These are phyloP conservation scores for Orthonevra nobilis DNA, from an alignment of 2,888 invertebrate genomes.

Conservation along the genomic window DNA sequence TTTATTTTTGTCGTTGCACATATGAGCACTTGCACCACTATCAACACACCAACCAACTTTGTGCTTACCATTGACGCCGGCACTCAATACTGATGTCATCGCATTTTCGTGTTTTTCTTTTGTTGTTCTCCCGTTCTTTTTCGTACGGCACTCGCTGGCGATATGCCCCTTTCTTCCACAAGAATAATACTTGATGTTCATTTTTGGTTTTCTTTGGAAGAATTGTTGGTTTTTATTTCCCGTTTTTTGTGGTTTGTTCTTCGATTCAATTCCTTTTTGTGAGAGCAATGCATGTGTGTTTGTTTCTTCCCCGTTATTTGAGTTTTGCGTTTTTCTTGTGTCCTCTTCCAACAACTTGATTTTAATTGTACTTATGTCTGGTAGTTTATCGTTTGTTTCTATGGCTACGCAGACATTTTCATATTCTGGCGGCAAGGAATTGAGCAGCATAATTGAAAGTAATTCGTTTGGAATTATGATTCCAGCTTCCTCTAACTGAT, in stretches of 20 bases:
- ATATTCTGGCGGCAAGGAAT: not conserved
- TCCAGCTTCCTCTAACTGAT: no score
- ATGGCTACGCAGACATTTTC: not conserved
- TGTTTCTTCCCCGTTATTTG: not conserved
- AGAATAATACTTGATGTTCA: conserved; percentile 20
- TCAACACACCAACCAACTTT: no score
- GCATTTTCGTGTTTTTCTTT: not conserved
- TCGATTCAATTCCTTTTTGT: no score
- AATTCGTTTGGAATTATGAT: not conserved
- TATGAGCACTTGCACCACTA: not conserved
- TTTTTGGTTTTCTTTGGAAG: no score
- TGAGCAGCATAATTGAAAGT: not conserved
- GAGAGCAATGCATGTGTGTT: no score
- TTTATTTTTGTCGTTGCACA: no score
- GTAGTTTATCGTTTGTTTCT: not conserved
- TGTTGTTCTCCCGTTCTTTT: not conserved
- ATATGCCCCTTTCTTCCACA: conserved; percentile 24
- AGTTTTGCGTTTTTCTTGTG: no score
- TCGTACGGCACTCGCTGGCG: conserved; percentile 15
- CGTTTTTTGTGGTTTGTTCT: no score
- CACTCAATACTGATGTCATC: no score
- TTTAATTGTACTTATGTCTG: no score
- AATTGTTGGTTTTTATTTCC: no score
- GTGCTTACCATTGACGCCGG: no score
- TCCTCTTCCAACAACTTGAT: conserved; percentile 37